Evolutionary conservation across 2,888 invertebrate genomes (phyloP).

Genomic region (Synergus laeviventris): DNA sequence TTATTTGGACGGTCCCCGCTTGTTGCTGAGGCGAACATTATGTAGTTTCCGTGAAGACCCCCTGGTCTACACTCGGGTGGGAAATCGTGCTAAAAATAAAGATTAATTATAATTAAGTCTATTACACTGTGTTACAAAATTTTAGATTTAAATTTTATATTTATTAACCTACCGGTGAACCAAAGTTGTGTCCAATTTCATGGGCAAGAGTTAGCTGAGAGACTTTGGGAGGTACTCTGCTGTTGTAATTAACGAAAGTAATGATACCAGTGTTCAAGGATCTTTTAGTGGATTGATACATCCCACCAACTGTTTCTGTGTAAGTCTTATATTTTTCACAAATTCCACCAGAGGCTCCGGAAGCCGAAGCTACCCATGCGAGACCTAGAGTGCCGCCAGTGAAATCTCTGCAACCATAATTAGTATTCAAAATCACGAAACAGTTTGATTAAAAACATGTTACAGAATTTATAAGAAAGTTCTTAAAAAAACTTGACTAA

Average conservation of each 20-base stretch:
- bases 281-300: slow-evolving; percentile 94
- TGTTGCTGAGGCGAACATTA: slow-evolving; percentile 99
- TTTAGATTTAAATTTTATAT: background rate
- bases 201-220: slow-evolving; percentile 98
- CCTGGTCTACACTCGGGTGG: slow-evolving; percentile 94
- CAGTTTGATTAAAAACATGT: too few species aligned
- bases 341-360: slow-evolving; percentile 98
- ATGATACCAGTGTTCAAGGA: slow-evolving; percentile 99
- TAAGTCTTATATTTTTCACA: slow-evolving; percentile 99
- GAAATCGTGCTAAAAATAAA: slow-evolving; percentile 89
- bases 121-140: background rate
- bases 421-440: background rate
- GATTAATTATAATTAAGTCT: slow-evolving; percentile 33
- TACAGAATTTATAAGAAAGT: background rate
- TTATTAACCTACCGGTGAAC: slow-evolving; percentile 87
- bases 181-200: slow-evolving; percentile 99
- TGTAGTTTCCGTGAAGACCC: slow-evolving; percentile 95
- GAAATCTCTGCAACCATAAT: slow-evolving; percentile 84
- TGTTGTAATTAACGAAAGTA: slow-evolving; percentile 99
- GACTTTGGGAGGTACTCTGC: slow-evolving; percentile 96
- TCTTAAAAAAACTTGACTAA: background rate
- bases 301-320: slow-evolving; percentile 95
- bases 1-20: slow-evolving; percentile 99
- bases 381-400: slow-evolving; percentile 98
- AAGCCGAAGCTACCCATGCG: slow-evolving; percentile 99